Percentiles rank a stretch among this genome's conserved stretches.
Conservation (phyloP, 2,888 invertebrate genomes). For the Aquatica leii region DNA sequence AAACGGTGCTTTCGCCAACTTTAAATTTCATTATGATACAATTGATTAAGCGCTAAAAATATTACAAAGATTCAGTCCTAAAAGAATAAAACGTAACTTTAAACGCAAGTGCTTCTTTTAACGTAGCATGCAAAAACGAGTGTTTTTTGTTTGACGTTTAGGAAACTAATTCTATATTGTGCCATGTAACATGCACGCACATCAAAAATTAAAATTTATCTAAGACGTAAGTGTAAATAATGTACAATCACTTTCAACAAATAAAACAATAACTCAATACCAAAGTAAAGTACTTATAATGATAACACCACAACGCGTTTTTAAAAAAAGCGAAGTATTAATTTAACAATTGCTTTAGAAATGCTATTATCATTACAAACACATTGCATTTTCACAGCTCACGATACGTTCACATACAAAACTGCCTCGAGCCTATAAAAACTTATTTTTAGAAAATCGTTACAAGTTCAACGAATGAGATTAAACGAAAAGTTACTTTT, state of each 20-base stretch:
- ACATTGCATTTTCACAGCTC: slow-evolving; percentile 29
- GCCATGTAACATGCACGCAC: slow-evolving; percentile 15
- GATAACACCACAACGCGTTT: slow-evolving; percentile 11
- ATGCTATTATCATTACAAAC: slow-evolving; percentile 25
- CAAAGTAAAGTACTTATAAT: slow-evolving; percentile 6
- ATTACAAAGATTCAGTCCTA: slow-evolving; percentile 11
- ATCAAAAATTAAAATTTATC: slow-evolving; percentile 15
- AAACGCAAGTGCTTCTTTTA: neutral
- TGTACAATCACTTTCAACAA: slow-evolving; percentile 5
- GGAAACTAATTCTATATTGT: slow-evolving; percentile 17
- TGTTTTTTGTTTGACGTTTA: neutral
- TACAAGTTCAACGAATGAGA: neutral
- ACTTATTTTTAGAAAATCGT: slow-evolving; percentile 53
- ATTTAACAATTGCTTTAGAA: slow-evolving; percentile 8
- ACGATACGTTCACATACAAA: slow-evolving; percentile 31
- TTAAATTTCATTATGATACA: slow-evolving; percentile 18
- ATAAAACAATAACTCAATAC: slow-evolving; percentile 12
- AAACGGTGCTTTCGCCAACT: slow-evolving; percentile 25
- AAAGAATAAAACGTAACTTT: slow-evolving; percentile 6
- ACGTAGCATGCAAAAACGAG: slow-evolving; percentile 3
- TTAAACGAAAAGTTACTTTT: slow-evolving; percentile 41
- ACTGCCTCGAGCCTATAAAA: slow-evolving; percentile 43
- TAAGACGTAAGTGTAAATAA: slow-evolving; percentile 2
- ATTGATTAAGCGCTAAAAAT: slow-evolving; percentile 24
- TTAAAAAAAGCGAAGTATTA: slow-evolving; percentile 4